phyloP scores from a whole-genome alignment of 2,888 invertebrate species.

The Caenorhabditis panamensis region DNA sequence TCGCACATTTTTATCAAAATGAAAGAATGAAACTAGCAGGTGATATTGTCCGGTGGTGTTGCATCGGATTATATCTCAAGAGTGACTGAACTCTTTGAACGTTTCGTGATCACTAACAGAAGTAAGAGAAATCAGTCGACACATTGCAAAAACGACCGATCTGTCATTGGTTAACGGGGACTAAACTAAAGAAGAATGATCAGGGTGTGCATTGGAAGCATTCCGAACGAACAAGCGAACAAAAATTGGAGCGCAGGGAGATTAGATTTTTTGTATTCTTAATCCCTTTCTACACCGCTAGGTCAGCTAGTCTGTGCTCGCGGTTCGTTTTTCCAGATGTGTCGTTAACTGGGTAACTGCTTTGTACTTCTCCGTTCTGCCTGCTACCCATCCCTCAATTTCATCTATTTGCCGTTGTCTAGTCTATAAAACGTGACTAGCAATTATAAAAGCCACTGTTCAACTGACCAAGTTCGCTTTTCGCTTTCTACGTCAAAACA shows the following conservation, averaged over 20 bases:
- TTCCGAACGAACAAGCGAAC: neutral
- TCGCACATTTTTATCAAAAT: neutral
- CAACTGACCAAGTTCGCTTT: constrained; percentile 57
- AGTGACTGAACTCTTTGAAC: constrained; percentile 50
- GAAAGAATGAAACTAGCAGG: constrained; percentile 3
- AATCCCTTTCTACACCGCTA: too few species aligned
- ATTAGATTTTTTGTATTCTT: too few species aligned
- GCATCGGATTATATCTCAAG: constrained; percentile 47
- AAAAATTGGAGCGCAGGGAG: neutral
- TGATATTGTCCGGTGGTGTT: constrained; percentile 19
- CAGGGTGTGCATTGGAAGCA: neutral
- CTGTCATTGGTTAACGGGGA: neutral
- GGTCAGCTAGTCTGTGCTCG: too few species aligned
- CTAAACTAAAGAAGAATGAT: constrained; percentile 16
- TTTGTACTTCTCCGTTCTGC: neutral
- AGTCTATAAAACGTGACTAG: constrained; percentile 24
- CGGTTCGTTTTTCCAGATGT: neutral
- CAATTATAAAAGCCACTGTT: constrained; percentile 53
- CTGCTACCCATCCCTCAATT: neutral
- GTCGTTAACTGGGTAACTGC: neutral
- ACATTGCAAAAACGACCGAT: neutral
- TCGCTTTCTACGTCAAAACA: constrained; percentile 44
- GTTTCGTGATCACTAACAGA: constrained; percentile 23
- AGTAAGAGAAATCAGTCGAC: constrained; percentile 13
- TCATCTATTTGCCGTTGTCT: constrained; percentile 3